Conservation (phyloP, 1,140 invertebrate species). For the Anthonomus grandis region DNA sequence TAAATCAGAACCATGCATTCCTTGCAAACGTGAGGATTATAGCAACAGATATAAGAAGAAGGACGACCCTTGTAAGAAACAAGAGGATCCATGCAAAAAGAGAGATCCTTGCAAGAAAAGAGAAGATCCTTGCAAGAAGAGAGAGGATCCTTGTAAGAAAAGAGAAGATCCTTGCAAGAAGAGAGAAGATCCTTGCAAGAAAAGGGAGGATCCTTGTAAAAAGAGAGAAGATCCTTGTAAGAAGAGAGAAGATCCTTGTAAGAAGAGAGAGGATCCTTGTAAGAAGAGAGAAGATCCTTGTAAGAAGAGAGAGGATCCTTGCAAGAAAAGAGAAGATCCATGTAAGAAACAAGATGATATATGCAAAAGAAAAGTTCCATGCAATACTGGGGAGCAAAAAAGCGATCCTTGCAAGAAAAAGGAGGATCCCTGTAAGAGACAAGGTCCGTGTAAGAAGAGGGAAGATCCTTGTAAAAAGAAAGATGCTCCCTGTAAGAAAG, state of each 20-base stretch:
- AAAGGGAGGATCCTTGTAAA: conserved; percentile 18
- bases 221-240: conserved; percentile 20
- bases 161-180: conserved; percentile 15
- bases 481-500: conserved; percentile 21
- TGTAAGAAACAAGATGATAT: conserved; percentile 22
- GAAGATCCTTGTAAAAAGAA: conserved; percentile 26
- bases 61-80: conserved; percentile 1
- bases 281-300: conserved; percentile 21
- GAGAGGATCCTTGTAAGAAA: conserved; percentile 21
- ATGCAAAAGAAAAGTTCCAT: conserved; percentile 21
- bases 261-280: conserved; percentile 12
- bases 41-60: conserved; percentile 10
- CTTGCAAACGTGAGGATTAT: conserved; percentile 7
- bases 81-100: conserved; percentile 18
- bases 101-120: conserved; percentile 22
- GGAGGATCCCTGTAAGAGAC: conserved; percentile 12
- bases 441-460: conserved; percentile 16
- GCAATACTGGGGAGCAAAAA: conserved; percentile 15
- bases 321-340: conserved; percentile 23
- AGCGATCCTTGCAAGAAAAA: conserved; percentile 13
- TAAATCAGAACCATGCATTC: conserved; percentile 5
- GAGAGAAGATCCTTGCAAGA: conserved; percentile 17
- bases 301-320: conserved; percentile 11
- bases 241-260: conserved; percentile 11
- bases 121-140: conserved; percentile 25